A percentile compares a stretch with the other conserved stretches of the same genome.
Conservation (phyloP, 2,888 invertebrate species). For the Eilema griseolum region DNA sequence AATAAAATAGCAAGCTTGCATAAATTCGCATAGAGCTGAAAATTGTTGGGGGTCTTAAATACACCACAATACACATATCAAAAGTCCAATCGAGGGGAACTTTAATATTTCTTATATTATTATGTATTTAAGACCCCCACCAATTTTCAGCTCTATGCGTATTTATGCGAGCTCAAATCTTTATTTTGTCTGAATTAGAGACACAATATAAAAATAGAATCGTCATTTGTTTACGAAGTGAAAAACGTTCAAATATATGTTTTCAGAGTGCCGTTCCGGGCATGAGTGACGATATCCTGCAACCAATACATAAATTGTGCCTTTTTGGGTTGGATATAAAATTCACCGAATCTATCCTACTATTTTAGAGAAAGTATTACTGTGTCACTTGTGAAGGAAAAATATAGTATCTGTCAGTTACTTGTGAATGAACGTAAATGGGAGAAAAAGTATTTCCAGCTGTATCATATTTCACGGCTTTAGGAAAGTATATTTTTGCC, state of each 20-base stretch:
- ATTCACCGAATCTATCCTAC: conserved; percentile 13
- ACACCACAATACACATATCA: too few species aligned
- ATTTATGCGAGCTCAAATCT: too few species aligned
- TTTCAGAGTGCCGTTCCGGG: conserved; percentile 12
- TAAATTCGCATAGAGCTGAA: too few species aligned
- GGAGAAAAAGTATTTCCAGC: not conserved
- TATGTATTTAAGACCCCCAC: too few species aligned
- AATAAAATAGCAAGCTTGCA: too few species aligned
- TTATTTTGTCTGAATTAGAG: too few species aligned
- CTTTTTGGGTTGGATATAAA: conserved; percentile 16
- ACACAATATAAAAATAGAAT: not conserved
- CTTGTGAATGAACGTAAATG: not conserved
- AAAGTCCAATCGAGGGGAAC: too few species aligned
- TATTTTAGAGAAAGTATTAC: conserved; percentile 19
- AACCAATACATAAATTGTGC: conserved; percentile 20
- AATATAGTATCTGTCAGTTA: conserved; percentile 6
- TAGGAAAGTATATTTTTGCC: not conserved
- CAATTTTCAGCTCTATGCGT: too few species aligned
- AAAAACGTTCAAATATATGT: conserved; percentile 23
- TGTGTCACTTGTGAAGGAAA: conserved; percentile 3
- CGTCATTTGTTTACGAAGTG: conserved; percentile 9
- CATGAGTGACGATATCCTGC: conserved; percentile 19
- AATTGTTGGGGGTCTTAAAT: too few species aligned
- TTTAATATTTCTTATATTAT: too few species aligned
- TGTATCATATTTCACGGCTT: not conserved